Evolutionary conservation across 2,797 vertebrate genomes (phyloP), one percentile per base, ranked within the genome.

Genomic region (Intellagama lesueurii): DNA sequence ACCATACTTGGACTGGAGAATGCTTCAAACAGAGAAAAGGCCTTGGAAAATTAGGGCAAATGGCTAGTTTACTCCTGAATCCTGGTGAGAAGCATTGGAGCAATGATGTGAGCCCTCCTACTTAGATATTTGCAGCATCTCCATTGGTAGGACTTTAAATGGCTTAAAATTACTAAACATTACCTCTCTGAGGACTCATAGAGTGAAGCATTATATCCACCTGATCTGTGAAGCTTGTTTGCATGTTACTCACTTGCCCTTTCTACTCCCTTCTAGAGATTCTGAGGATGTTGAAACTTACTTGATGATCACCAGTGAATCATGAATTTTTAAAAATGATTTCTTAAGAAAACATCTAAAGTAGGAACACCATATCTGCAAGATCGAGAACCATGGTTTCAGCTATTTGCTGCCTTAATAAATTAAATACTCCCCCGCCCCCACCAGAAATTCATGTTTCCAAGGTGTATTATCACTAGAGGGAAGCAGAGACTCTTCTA

Each of bases 151-250:
- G 35, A 82, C 14, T 40, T 44, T 28, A 82, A 60, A 75, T 16
- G 5, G n/a, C 9, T 40, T 82, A 60, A 26, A 9, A 22, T n/a
- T 56, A 26, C 80, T 75, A 30, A 35, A 64, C 24, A 83, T 30
- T 3, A 4, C 35, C 73, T 35, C 26, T 49, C 35, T 44, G 5
- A 60, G 40, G 72, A 24, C 40, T 32, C 64, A 66, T 73, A 82
- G 82, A 64, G n/a, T 8, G 35, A 66, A 82, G 14, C 4, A 76
- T 73, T 32, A 6, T 22, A 75, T 40, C 32, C 47, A 9, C 26
- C 24, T 83, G 17, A 78, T 78, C 85, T 83, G 81, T 72, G 30
- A 88, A 83, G 24, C 7, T 75, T 30, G 16, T 85, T n/a, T 78
- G 56, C 32, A 77, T 19, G 26, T 26, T 22, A 44, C 72, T 78